Evolutionary conservation across 2,888 invertebrate species (phyloP), one percentile per base, ranked within the genome.

Genomic region (Chironomus riparius): DNA sequence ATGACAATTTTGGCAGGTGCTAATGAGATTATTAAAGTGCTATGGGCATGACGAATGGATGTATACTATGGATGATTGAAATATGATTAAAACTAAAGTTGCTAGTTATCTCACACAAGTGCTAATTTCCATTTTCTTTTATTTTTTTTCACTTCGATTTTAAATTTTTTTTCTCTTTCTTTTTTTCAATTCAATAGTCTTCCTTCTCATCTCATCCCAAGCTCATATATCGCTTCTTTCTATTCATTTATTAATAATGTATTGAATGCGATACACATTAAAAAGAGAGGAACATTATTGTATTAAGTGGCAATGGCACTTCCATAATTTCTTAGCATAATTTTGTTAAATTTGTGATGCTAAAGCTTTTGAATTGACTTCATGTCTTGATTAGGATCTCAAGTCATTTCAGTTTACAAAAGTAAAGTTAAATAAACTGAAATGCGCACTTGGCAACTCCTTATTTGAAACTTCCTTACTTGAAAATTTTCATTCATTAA

Each of bases 1-100:
- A 56, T 56, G 56, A 56, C 56, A 56, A 56, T 18, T 56, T 56
- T 56, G 56, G 56, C 56, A 56, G 56, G 56, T 56, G 56, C 18
- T 56, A 56, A 56, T 56, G 56, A 56, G 38, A 38, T 38, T 38
- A 38, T 38, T 38, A 38, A 38, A 38, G 38, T 38, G 38, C 38
- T 38, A 10, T 38, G 10, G 3, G 56, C 56, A 15, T 56, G 56
- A 56, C 56, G 56, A 56, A 18, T 18, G 56, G 15, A 15, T 18
- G 18, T 56, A 38, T 38, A 38, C 38, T 38, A 38, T 56, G 18
- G 24, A 71, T 71, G 71, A 71, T 73, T 73, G 72, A 73, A 73
- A 47, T 73, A 62, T 73, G 72, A 73, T 73, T 62, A 73, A 73
- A 73, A 73, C 62, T 73, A 62, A 73, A 65, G 65, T 65, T 65